Evolutionary conservation across 2,888 invertebrate genomes (phyloP).

Genomic region (Agrochola litura): DNA sequence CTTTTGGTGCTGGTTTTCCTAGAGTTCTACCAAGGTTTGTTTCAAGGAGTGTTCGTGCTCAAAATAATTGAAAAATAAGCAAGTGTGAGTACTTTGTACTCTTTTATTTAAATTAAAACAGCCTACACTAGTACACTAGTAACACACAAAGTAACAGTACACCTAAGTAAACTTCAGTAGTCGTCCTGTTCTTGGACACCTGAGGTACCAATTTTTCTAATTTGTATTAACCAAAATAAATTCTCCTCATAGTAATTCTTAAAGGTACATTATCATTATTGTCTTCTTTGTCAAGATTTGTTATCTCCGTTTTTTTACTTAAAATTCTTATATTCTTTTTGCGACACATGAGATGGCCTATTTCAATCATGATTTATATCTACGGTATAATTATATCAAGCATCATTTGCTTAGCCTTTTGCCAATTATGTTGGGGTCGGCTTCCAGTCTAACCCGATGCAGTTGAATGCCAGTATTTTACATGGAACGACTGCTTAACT

Average conservation of each 20-base stretch:
- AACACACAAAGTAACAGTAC: no score
- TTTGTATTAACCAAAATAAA: slow-evolving; percentile 23
- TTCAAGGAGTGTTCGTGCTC: slow-evolving; percentile 28
- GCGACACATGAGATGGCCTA: no score
- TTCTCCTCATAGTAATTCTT: background rate
- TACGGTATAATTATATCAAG: no score
- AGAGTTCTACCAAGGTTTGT: slow-evolving; percentile 33
- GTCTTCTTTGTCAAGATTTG: slow-evolving; percentile 14
- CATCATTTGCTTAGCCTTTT: no score
- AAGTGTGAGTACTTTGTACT: background rate
- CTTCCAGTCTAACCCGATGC: background rate
- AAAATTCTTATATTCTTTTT: no score
- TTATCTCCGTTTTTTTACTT: no score
- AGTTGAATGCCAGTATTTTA: background rate
- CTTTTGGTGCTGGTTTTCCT: slow-evolving; percentile 31
- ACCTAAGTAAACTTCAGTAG: no score
- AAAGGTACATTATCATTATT: background rate
- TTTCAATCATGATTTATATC: no score
- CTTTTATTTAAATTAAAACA: background rate
- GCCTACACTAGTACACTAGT: no score
- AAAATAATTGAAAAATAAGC: slow-evolving; percentile 13
- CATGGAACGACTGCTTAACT: no score
- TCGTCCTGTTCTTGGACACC: slow-evolving; percentile 16
- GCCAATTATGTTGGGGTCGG: no score
- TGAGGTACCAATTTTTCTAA: slow-evolving; percentile 26